A percentile compares a stretch with the other conserved stretches of the same genome.
These are phyloP conservation scores for Exephanes ischioxanthus DNA, from an alignment of 2,888 invertebrate genomes.

Conservation along the genomic window DNA sequence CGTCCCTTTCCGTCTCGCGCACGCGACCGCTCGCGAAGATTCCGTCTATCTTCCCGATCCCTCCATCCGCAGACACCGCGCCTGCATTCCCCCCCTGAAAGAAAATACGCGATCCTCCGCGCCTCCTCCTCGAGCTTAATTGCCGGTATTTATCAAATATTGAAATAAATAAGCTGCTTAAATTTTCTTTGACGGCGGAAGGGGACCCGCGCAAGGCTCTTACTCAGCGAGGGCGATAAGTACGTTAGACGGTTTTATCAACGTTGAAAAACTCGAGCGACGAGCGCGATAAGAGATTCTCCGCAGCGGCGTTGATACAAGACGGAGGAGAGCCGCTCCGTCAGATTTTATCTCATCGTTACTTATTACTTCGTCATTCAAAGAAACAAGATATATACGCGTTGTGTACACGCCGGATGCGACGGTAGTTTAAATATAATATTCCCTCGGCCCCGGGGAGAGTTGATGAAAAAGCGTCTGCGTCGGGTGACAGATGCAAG, in stretches of 20 bases:
- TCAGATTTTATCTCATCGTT: slow-evolving; percentile 54
- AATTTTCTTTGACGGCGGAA: slow-evolving; percentile 75
- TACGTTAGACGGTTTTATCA: slow-evolving; percentile 71
- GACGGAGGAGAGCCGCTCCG: slow-evolving; percentile 20
- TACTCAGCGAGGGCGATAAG: slow-evolving; percentile 79
- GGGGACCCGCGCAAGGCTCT: slow-evolving; percentile 68
- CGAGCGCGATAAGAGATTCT: slow-evolving; percentile 26
- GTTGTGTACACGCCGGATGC: slow-evolving; percentile 12
- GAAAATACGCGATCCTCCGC: slow-evolving; percentile 34
- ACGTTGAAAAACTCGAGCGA: slow-evolving; percentile 39
- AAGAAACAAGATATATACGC: slow-evolving; percentile 55
- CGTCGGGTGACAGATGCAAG: slow-evolving; percentile 39
- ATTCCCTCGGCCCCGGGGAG: background rate
- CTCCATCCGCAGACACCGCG: slow-evolving; percentile 23
- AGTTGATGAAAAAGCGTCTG: slow-evolving; percentile 41
- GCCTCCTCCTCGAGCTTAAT: slow-evolving; percentile 75
- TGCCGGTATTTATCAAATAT: slow-evolving; percentile 82
- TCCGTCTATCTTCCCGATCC: slow-evolving; percentile 42
- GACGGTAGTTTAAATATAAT: slow-evolving; percentile 39
- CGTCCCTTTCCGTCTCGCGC: slow-evolving; percentile 16
- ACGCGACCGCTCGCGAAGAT: slow-evolving; percentile 50
- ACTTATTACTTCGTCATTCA: slow-evolving; percentile 49
- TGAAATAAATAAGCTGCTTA: slow-evolving; percentile 82
- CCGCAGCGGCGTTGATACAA: slow-evolving; percentile 29
- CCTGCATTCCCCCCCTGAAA: slow-evolving; percentile 15